These are phyloP conservation scores for Enteromius trimaculatus DNA, from an alignment of 2,797 vertebrate species.

Conservation along the genomic window DNA sequence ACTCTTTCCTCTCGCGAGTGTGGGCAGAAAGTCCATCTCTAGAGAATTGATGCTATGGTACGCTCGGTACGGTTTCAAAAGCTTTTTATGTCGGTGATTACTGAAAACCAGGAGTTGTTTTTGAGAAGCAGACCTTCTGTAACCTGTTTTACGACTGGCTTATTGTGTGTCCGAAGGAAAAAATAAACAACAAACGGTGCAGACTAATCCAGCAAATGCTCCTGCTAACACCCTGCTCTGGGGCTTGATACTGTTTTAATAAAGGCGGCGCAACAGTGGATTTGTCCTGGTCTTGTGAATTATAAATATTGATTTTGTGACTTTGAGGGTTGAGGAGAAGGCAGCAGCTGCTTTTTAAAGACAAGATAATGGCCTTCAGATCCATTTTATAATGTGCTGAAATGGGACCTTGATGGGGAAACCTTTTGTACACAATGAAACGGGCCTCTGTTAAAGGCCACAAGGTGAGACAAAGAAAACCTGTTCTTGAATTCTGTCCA, in stretches of 20 bases:
- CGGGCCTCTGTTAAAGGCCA: constrained; percentile 46
- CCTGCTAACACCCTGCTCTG: constrained; percentile 72
- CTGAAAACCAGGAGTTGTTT: constrained; percentile 69
- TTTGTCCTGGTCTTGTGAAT: constrained; percentile 81
- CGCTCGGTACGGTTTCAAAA: constrained; percentile 29
- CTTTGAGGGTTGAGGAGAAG: constrained; percentile 58
- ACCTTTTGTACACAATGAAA: constrained; percentile 46
- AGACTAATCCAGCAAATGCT: constrained; percentile 72
- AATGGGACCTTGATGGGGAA: constrained; percentile 63
- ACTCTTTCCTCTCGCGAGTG: constrained; percentile 50
- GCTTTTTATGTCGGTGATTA: constrained; percentile 68
- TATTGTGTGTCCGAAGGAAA: constrained; percentile 67
- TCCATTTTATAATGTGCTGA: constrained; percentile 65
- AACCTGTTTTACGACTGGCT: constrained; percentile 70
- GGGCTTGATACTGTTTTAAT: constrained; percentile 82
- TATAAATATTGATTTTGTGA: constrained; percentile 81
- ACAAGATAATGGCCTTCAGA: constrained; percentile 62
- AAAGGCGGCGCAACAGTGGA: constrained; percentile 69
- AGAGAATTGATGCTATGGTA: constrained; percentile 42
- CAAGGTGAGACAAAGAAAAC: constrained; percentile 49
- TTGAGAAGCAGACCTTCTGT: constrained; percentile 64
- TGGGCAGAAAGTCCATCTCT: constrained; percentile 27
- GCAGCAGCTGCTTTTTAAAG: constrained; percentile 53
- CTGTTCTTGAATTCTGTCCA: constrained; percentile 49
- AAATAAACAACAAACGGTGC: constrained; percentile 58